Base-by-base conservation (phyloP, 2,797 vertebrate genomes). In the Scolopax bukidnonensis region DNA sequence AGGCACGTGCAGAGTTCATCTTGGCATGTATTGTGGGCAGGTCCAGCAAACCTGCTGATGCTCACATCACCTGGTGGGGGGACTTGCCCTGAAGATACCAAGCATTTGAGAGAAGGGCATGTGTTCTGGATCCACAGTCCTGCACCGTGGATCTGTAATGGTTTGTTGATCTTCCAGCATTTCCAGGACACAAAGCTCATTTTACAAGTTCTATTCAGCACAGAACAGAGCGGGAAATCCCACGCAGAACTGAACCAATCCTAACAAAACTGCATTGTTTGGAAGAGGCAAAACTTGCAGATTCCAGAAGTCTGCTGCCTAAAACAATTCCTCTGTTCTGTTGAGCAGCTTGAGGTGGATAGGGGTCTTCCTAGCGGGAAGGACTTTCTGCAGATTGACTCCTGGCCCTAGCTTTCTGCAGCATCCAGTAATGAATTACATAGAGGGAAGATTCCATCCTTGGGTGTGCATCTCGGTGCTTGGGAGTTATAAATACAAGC, bases 191-290 rank as follows among this genome's bases (percentile, higher is more conserved):
- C 54, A 71, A 53, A 92, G 50, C 69, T 88, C 45, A 41, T 84
- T 68, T 61, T 84, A 43, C 50, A 54, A 75, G 30, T 53, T 61
- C 54, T 82, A 0, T 51, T 90, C 67, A 56, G 60, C 23, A 16
- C 67, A 82, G 77, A 88, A 65, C 59, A 90, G 88, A 63, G 67
- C 40, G 36, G 84, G 69, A 82, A 91, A 73, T 91, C 88, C 90
- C 83, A 94, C 7, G 2, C 92, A 76, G 54, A 65, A 79, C 57
- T 93, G 50, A 88, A 77, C 27, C 47, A 82, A 73, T 88, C 48
- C 32, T 84, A 80, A 93, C 82, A 92, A 85, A 93, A 67, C 60
- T 57, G 18, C 3, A 1, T 91, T 95, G 67, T 90, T 89, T 68
- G 38, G 43, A 91, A 87, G 74, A 84, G 56, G 73, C 43, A 83